Evolutionary conservation across 2,797 vertebrate species (phyloP), one percentile per base, ranked within the genome.

Genomic region (Peromyscus attwateri): DNA sequence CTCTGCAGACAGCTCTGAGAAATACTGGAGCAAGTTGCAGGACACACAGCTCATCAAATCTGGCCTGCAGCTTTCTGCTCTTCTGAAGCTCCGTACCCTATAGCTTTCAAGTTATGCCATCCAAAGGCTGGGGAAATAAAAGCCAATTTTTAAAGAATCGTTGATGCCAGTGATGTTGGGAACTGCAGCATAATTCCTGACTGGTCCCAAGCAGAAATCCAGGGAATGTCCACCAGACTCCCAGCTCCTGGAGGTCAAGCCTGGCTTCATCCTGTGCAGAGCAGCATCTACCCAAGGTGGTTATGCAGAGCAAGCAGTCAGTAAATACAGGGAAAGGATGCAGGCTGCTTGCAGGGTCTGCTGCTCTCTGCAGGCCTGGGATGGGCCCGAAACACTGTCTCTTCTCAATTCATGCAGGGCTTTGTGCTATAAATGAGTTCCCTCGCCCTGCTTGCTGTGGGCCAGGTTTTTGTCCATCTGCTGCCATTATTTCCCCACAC

Each of bases 381-480:
- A 3, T 29, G 40, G n/a, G 76, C 73, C 77, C 80, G 95, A 92
- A 64, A n/a, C 87, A 52, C 66, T 73, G 90, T 81, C 92, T 85
- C 79, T 95, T 84, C 52, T 66, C 34, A 40, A 88, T 71, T 52
- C 52, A 46, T 1, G 9, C n/a, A 52, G 94, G 87, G 55, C 29
- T 93, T 95, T 93, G 73, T 90, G 94, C 97, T 95, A 94, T 92
- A 98, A 97, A 97, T 94, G 97, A 98, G 91, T 95, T 49, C 31
- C 66, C 85, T 94, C 70, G 64, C 76, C 71, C 91, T 92, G 55
- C 95, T 91, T 87, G 91, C 94, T 93, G 89, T 0, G 60, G 34
- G 73, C 94, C 97, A 95, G 95, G 92, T 90, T 95, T 91, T 84
- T 84, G 84, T 80, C 97, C 97, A 97, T 98, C 97, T 97, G 98